Conservation (phyloP, 2,797 vertebrate species). For the Galagoides demidoff region DNA sequence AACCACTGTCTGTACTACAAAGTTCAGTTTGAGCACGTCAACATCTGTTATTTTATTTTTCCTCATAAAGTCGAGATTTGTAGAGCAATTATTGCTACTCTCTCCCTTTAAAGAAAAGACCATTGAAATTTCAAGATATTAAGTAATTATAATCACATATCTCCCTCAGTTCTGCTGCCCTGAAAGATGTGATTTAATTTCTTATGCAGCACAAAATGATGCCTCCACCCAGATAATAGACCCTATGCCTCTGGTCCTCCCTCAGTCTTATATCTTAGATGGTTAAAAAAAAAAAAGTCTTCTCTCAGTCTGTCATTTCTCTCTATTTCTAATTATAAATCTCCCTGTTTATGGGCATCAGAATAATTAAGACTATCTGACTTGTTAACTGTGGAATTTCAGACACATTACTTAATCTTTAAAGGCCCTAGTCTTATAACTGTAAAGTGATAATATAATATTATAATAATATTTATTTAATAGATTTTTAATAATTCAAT, state of each 20-base stretch:
- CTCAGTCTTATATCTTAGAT: not conserved
- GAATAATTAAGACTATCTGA: not conserved
- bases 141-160: not conserved
- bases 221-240: not conserved
- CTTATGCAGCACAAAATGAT: not conserved
- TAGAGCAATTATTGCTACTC: not conserved
- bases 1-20: not conserved
- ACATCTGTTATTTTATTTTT: not conserved
- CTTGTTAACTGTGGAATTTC: conserved; percentile 2
- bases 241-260: not conserved
- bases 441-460: not conserved
- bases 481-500: conserved; percentile 3
- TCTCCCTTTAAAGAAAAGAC: not conserved
- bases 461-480: not conserved
- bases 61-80: not conserved
- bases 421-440: conserved; percentile 5
- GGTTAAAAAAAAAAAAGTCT: not conserved
- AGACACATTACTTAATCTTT: not conserved
- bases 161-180: not conserved
- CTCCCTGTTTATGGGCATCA: not conserved
- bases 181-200: not conserved
- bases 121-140: not conserved
- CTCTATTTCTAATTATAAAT: not conserved
- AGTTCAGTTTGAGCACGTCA: not conserved
- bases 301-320: not conserved